Percentiles rank a stretch among this genome's conserved stretches.
These are phyloP conservation scores for Sus cebifrons DNA, from an alignment of 2,797 vertebrate genomes.

Conservation along the genomic window DNA sequence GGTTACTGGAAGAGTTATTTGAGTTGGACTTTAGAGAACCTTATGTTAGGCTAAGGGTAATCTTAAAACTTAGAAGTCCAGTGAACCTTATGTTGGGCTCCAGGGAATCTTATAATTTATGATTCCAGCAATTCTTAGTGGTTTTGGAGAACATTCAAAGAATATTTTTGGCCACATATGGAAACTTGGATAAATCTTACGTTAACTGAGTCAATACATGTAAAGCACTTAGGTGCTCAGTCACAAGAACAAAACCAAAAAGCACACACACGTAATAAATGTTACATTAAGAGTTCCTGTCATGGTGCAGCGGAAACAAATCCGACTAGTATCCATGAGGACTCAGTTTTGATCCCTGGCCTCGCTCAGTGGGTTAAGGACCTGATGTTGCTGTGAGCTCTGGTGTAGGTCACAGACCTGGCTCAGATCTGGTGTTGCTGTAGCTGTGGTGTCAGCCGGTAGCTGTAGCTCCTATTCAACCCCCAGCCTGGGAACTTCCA, in stretches of 20 bases:
- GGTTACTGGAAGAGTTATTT: constrained; percentile 55
- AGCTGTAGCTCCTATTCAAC: too few species aligned
- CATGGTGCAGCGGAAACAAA: too few species aligned
- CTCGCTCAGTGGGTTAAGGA: too few species aligned
- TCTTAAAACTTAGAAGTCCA: too few species aligned
- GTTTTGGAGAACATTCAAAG: constrained; percentile 56
- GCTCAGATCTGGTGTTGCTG: too few species aligned
- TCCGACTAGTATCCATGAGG: too few species aligned
- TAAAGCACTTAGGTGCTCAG: constrained; percentile 27
- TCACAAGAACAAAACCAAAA: constrained; percentile 62
- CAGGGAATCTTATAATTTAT: neutral
- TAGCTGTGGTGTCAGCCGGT: too few species aligned
- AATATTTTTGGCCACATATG: neutral
- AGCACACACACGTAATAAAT: constrained; percentile 7
- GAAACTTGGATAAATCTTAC: constrained; percentile 53
- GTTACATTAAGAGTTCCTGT: neutral
- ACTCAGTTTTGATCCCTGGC: too few species aligned
- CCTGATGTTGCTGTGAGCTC: too few species aligned
- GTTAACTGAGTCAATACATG: constrained; percentile 35
- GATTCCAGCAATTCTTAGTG: constrained; percentile 38
- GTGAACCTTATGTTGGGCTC: neutral
- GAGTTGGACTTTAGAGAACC: neutral
- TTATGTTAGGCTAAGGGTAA: neutral
- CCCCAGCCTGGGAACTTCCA: too few species aligned
- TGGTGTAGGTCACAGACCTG: too few species aligned